These are phyloP conservation scores for Porites evermanni DNA, from an alignment of 92 coral and sea anemone genomes.

Conservation along the genomic window DNA sequence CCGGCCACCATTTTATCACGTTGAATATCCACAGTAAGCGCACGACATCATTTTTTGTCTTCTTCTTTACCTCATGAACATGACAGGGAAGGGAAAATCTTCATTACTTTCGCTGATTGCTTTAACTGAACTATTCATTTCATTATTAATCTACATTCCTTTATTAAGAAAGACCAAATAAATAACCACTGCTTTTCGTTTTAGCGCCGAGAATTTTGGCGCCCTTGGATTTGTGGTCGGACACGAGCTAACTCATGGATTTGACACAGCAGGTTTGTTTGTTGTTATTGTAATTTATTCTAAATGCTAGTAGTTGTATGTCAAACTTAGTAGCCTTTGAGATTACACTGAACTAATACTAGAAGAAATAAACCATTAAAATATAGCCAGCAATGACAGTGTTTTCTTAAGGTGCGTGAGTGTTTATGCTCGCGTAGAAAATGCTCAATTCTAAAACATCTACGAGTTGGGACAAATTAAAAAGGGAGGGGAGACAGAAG, in stretches of 20 bases:
- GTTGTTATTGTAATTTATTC: background rate
- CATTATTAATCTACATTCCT: too few relatives aligned
- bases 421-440: too few relatives aligned
- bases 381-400: too few relatives aligned
- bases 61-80: background rate
- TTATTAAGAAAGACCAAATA: background rate
- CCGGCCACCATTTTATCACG: constrained; percentile 66
- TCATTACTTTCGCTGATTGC: background rate
- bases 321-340: too few relatives aligned
- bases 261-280: constrained; percentile 61
- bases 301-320: too few relatives aligned
- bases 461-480: too few relatives aligned
- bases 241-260: constrained; percentile 79
- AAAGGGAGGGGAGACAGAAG: too few relatives aligned
- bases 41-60: background rate
- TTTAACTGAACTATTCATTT: background rate
- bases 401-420: too few relatives aligned
- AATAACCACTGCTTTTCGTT: background rate
- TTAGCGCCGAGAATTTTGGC: constrained; percentile 69
- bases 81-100: too few relatives aligned
- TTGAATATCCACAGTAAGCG: constrained; percentile 58
- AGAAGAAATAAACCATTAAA: too few relatives aligned
- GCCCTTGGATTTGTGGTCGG: constrained; percentile 78
- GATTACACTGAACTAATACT: too few relatives aligned
- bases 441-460: too few relatives aligned